Percentiles rank a stretch among this genome's conserved stretches.
Evolutionary conservation across 2,797 vertebrate genomes (phyloP).

Genomic region (Hydrolagus colliei): DNA sequence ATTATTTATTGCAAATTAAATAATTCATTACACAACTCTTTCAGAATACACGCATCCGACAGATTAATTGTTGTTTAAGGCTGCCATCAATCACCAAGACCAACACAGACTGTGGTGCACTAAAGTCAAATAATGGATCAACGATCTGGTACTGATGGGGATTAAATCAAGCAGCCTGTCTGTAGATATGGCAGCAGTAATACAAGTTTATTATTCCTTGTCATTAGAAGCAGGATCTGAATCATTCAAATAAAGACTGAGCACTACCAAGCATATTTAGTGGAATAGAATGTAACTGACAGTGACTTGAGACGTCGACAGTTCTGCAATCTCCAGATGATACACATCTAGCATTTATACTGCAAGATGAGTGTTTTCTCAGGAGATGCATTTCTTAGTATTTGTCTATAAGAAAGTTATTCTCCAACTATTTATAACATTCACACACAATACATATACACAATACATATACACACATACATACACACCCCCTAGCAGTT

Average conservation of each 20-base stretch:
- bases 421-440: too few species aligned
- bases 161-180: not conserved
- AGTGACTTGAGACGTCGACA: too few species aligned
- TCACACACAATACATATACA: too few species aligned
- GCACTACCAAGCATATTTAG: not conserved
- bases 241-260: not conserved
- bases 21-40: not conserved
- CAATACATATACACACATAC: too few species aligned
- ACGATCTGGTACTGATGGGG: not conserved
- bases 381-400: too few species aligned
- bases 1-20: not conserved
- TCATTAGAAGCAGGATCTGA: not conserved
- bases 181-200: not conserved
- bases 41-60: not conserved
- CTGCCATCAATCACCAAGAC: not conserved
- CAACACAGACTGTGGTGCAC: not conserved
- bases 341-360: too few species aligned
- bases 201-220: not conserved
- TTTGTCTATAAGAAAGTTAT: too few species aligned
- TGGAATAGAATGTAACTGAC: too few species aligned
- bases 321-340: too few species aligned
- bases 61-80: not conserved
- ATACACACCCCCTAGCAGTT: too few species aligned
- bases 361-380: too few species aligned
- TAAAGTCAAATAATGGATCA: not conserved